A percentile compares a stretch with the other conserved stretches of the same genome.
Evolutionary conservation across 1,140 invertebrate species (phyloP).

Genomic region (Lycorma delicatula): DNA sequence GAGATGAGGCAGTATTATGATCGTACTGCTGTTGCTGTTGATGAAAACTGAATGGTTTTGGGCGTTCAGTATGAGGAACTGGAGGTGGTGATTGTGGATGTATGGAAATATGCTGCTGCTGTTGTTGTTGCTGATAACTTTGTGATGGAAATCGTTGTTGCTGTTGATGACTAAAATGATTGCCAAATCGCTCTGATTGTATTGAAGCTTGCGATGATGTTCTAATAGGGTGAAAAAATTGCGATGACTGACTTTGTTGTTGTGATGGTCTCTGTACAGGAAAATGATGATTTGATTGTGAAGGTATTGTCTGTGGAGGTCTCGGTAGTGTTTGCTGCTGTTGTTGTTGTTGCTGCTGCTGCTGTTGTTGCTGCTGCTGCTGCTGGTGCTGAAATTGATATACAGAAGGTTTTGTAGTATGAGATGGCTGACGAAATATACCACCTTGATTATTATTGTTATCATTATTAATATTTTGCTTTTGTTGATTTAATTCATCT

Average conservation of each 20-base stretch:
- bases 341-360: slow-evolving; percentile 25
- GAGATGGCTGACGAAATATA: too few species aligned
- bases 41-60: slow-evolving; percentile 14
- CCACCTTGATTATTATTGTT: too few species aligned
- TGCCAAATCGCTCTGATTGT: neutral
- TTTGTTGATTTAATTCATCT: slow-evolving; percentile 36
- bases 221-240: too few species aligned
- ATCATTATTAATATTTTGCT: slow-evolving; percentile 41
- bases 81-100: neutral
- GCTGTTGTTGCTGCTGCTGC: slow-evolving; percentile 42
- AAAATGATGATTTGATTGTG: neutral
- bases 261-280: neutral
- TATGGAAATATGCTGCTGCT: too few species aligned
- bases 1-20: slow-evolving; percentile 10
- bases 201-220: too few species aligned
- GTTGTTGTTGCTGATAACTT: too few species aligned
- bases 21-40: slow-evolving; percentile 10
- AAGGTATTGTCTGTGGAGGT: neutral
- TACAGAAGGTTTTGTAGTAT: too few species aligned
- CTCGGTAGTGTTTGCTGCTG: neutral
- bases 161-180: neutral
- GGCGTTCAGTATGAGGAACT: slow-evolving; percentile 3
- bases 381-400: slow-evolving; percentile 35
- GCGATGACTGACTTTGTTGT: neutral
- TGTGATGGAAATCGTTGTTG: slow-evolving; percentile 1